Percentiles rank a stretch among this genome's conserved stretches.
Evolutionary conservation across 2,888 invertebrate species (phyloP).

Genomic region (Autographa pulchrina): DNA sequence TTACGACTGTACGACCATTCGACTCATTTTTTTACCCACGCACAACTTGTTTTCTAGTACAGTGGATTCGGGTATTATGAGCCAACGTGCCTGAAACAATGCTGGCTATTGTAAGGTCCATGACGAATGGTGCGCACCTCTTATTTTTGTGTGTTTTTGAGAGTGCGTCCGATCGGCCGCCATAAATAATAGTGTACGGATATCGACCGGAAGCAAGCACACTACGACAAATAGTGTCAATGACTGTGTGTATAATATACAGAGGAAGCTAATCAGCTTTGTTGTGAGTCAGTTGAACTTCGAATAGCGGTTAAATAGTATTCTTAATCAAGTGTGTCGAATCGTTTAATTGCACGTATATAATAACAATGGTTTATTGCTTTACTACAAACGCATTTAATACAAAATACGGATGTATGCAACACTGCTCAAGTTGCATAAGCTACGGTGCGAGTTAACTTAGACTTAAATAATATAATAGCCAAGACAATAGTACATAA

Average conservation of each 20-base stretch:
- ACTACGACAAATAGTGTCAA: slow-evolving; percentile 79
- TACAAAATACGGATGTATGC: slow-evolving; percentile 51
- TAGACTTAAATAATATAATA: slow-evolving; percentile 70
- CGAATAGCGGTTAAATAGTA: slow-evolving; percentile 51
- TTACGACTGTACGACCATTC: slow-evolving; percentile 66
- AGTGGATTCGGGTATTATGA: slow-evolving; percentile 75
- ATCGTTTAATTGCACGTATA: slow-evolving; percentile 65
- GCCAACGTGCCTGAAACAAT: slow-evolving; percentile 83
- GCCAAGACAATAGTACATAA: slow-evolving; percentile 56
- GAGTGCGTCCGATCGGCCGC: slow-evolving; percentile 79
- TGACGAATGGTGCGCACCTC: slow-evolving; percentile 82
- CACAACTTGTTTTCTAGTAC: slow-evolving; percentile 77
- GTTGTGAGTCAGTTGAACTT: slow-evolving; percentile 57
- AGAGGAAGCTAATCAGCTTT: slow-evolving; percentile 73
- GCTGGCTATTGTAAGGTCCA: slow-evolving; percentile 78
- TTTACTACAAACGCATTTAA: slow-evolving; percentile 36
- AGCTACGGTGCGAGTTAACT: slow-evolving; percentile 59
- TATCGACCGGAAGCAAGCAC: slow-evolving; percentile 84
- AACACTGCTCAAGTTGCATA: slow-evolving; percentile 60
- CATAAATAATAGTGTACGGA: slow-evolving; percentile 84
- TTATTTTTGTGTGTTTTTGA: slow-evolving; percentile 87
- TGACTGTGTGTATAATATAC: slow-evolving; percentile 77
- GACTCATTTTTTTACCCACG: slow-evolving; percentile 65
- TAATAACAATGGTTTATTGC: slow-evolving; percentile 64
- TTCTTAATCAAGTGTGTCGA: slow-evolving; percentile 59